Evolutionary conservation across 2,888 invertebrate species (phyloP).

Genomic region (Plagodis dolabraria): DNA sequence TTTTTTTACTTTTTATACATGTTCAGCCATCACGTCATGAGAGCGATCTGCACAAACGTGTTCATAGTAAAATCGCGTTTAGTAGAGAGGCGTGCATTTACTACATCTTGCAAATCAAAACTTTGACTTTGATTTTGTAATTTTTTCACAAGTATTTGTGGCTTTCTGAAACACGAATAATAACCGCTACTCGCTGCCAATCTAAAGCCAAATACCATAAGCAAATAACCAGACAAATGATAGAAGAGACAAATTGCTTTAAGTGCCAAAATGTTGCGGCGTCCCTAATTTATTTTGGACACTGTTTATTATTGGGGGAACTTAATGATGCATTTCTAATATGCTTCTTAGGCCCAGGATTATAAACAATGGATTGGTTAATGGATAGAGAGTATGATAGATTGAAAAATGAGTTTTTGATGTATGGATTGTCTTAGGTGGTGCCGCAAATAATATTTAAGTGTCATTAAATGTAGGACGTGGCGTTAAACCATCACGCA

Average conservation of each 20-base stretch:
- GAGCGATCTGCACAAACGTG: no score
- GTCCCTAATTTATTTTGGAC: slow-evolving; percentile 47
- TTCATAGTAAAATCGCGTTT: not conserved
- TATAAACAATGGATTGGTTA: slow-evolving; percentile 14
- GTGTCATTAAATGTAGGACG: not conserved
- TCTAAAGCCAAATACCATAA: slow-evolving; percentile 33
- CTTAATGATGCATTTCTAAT: slow-evolving; percentile 30
- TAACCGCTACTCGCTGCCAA: slow-evolving; percentile 21
- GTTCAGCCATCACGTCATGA: not conserved
- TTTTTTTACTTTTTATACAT: no score
- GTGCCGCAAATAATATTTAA: not conserved
- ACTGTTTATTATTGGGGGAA: slow-evolving; percentile 24
- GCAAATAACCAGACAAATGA: slow-evolving; percentile 71
- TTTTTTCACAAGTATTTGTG: no score
- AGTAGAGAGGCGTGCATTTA: not conserved
- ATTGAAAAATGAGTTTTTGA: slow-evolving; percentile 13
- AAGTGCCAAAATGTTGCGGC: slow-evolving; percentile 55
- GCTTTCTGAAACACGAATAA: not conserved
- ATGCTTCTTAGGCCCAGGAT: slow-evolving; percentile 6
- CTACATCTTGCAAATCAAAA: no score
- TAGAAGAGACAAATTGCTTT: slow-evolving; percentile 66
- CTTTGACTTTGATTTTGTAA: no score
- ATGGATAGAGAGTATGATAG: slow-evolving; percentile 8
- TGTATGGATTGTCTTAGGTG: not conserved
- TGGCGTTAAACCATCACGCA: not conserved